Base-by-base conservation (phyloP, 2,888 invertebrate genomes). In the Andrena minutula region DNA sequence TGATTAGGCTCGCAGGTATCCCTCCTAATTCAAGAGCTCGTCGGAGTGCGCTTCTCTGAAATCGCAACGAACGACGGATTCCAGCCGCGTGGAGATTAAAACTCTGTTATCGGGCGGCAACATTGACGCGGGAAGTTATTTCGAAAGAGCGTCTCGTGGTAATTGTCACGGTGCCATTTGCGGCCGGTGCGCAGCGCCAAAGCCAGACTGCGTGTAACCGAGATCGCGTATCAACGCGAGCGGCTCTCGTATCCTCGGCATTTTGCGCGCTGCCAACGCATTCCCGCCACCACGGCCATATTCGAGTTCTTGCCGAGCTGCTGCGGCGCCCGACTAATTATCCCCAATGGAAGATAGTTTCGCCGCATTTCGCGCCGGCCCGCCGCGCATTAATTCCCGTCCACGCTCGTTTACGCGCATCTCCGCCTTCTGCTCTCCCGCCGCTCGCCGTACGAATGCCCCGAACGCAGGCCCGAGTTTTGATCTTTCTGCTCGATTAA, bases 251-350 rank as follows among this genome's bases (percentile, higher is more conserved):
- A 56, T 68, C 60, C 64, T 26, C 64, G 58, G 65, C 51, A 69
- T 78, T 78, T 75, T 56, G 75, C 69, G 66, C 58, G 77, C 64
- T 66, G 75, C 58, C 75, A 65, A 53, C 56, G 74, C 82, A 60
- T 77, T 51, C 74, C 71, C 28, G 23, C 75, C 71, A 41, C 73
- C 69, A 51, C 65, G 72, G 47, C 58, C 70, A 61, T 73, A 70
- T 66, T 47, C 76, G 73, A 77, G 82, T 77, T 85, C 76, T 77
- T 71, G 81, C 70, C 66, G 75, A 4, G 41, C 65, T 61, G 76
- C 82, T 77, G 77, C 76, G 87, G 87, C 84, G 88, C 87, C 87
- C 88, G 86, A 84, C 86, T 87, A 87, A 87, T 87, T 87, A 87
- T 86, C 75, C 71, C 82, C 84, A 86, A 81, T 88, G 86, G 84